phyloP scores from a whole-genome alignment of 2,797 vertebrate genomes.

The Sphenopsis melanotis region DNA sequence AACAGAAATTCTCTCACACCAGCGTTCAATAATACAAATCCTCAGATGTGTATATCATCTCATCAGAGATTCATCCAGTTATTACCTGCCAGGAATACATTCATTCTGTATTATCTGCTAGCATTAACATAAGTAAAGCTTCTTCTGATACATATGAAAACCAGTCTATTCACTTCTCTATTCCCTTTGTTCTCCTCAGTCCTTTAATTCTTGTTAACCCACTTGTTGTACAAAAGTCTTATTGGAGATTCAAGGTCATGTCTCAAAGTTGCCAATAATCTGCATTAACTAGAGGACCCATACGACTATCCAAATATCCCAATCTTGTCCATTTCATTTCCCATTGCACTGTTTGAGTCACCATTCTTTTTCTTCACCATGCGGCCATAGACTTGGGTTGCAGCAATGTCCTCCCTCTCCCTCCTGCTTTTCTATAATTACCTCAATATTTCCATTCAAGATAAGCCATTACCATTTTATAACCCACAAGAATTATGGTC shows the following conservation, averaged over 20 bases:
- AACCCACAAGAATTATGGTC: not conserved
- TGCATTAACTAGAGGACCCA: not conserved
- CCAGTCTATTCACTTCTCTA: not conserved
- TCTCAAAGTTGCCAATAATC: not conserved
- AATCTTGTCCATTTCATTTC: not conserved
- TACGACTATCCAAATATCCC: not conserved
- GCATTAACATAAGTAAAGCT: not conserved
- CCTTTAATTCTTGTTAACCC: not conserved
- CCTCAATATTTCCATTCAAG: not conserved
- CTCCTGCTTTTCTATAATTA: not conserved
- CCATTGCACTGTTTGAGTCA: not conserved
- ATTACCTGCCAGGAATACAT: not conserved
- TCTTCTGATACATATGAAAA: not conserved
- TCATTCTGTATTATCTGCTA: not conserved
- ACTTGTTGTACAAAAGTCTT: not conserved
- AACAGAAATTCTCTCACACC: not conserved
- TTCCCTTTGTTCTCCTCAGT: not conserved
- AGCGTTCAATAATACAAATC: not conserved
- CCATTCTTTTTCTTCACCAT: not conserved
- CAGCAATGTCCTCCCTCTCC: not conserved
- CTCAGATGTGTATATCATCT: not conserved
- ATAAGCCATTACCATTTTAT: not conserved
- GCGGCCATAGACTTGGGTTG: rapidly evolving
- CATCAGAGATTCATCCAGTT: not conserved
- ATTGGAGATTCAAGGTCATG: not conserved